A percentile compares a stretch with the other conserved stretches of the same genome.
Evolutionary conservation across 53 echinoderm and acorn worm genomes (phyloP).

Genomic region (Echinometra lucunter): DNA sequence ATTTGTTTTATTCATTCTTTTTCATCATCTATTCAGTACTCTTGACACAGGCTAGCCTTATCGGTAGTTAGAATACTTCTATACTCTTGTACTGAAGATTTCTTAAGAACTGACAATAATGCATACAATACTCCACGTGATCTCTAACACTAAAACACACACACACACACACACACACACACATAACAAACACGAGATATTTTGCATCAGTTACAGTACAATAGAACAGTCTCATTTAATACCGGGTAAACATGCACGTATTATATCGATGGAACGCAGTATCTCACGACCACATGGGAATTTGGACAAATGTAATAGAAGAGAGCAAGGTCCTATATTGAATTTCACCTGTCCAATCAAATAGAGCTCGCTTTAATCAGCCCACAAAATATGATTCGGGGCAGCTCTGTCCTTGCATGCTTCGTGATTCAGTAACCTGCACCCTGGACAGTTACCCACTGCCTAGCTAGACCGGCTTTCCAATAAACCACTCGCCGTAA

Average conservation of each 20-base stretch:
- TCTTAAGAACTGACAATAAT: too few species aligned
- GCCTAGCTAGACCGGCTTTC: not conserved
- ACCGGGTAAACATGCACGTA: not conserved
- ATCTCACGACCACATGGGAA: not conserved
- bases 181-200: not conserved
- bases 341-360: constrained; percentile 55
- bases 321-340: constrained; percentile 36
- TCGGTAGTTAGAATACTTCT: too few species aligned
- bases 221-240: not conserved
- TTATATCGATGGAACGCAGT: not conserved
- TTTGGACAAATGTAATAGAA: constrained; percentile 16
- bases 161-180: not conserved
- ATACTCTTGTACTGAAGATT: too few species aligned
- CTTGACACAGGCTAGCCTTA: too few species aligned
- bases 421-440: not conserved
- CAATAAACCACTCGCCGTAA: constrained; percentile 31
- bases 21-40: too few species aligned
- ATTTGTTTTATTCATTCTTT: too few species aligned
- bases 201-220: not conserved
- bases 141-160: not conserved
- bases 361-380: constrained; percentile 56
- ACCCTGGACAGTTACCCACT: not conserved
- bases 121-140: too few species aligned
- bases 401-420: constrained; percentile 16
- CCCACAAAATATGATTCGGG: constrained; percentile 55